Conservation (phyloP, 1,140 invertebrate genomes). For the Neodiprion fabricii region DNA sequence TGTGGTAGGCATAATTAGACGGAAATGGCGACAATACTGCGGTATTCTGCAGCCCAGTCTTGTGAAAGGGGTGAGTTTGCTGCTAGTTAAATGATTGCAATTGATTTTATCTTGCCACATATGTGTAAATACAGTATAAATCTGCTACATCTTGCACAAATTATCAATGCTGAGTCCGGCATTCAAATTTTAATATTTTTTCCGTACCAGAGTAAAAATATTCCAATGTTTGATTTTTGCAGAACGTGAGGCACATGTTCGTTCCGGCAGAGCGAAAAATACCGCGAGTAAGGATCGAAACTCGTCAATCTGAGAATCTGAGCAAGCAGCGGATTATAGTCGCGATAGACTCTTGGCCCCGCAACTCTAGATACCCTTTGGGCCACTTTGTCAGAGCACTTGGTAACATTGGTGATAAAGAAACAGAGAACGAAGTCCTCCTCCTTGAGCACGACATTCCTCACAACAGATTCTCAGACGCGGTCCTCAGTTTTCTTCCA, state of each 20-base stretch:
- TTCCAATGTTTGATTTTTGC: conserved; percentile 36
- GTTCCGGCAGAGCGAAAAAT: conserved; percentile 89
- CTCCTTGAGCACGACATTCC: conserved; percentile 97
- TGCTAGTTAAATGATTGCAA: conserved; percentile 14
- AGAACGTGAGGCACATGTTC: conserved; percentile 83
- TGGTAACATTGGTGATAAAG: conserved; percentile 83
- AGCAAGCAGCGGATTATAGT: conserved; percentile 88
- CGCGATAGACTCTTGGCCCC: conserved; percentile 91
- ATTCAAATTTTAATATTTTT: too few relatives aligned
- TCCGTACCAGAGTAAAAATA: too few relatives aligned
- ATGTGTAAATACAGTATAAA: too few relatives aligned
- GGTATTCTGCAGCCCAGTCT: conserved; percentile 87
- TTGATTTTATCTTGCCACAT: conserved; percentile 15
- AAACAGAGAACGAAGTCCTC: conserved; percentile 95
- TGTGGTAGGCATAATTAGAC: conserved; percentile 93
- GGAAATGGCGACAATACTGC: conserved; percentile 97
- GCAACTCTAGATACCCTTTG: conserved; percentile 79
- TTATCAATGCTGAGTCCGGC: too few relatives aligned
- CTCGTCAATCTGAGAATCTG: conserved; percentile 83
- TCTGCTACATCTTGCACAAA: too few relatives aligned
- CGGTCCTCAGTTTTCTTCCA: conserved; percentile 92
- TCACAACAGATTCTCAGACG: conserved; percentile 92
- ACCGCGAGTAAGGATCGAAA: conserved; percentile 91
- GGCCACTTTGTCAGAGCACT: conserved; percentile 90
- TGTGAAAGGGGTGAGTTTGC: conserved; percentile 70